Conservation (phyloP, 2,888 invertebrate genomes). For the Oscheius myriophilus region DNA sequence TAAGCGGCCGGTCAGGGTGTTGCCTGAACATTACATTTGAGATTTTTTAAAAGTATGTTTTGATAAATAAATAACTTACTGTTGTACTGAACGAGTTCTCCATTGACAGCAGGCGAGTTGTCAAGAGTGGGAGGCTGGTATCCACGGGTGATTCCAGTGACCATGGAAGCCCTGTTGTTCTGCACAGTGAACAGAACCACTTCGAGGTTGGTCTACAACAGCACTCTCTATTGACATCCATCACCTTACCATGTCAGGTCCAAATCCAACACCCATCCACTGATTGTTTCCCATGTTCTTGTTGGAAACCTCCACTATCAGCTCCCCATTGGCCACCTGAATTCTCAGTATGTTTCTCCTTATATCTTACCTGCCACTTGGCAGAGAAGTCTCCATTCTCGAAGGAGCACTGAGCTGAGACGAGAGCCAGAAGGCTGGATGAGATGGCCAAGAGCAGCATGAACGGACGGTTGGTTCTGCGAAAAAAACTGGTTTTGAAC, state of each 20-base stretch:
- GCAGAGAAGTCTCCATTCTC: slow-evolving; percentile 43
- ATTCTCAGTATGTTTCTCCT: neutral
- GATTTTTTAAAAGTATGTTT: no score
- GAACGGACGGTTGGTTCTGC: neutral
- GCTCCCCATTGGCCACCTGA: slow-evolving; percentile 42
- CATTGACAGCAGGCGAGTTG: slow-evolving; percentile 33
- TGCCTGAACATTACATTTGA: slow-evolving; percentile 37
- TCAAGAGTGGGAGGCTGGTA: slow-evolving; percentile 46
- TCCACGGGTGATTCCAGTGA: slow-evolving; percentile 42
- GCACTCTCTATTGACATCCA: neutral
- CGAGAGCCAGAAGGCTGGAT: neutral
- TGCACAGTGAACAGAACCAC: slow-evolving; percentile 43
- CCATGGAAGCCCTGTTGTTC: slow-evolving; percentile 36
- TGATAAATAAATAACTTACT: slow-evolving; percentile 35
- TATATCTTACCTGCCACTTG: slow-evolving; percentile 41
- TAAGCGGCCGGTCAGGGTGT: slow-evolving; percentile 43
- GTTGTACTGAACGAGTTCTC: slow-evolving; percentile 45
- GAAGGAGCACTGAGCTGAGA: slow-evolving; percentile 32
- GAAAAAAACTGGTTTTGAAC: neutral
- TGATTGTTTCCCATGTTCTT: slow-evolving; percentile 55
- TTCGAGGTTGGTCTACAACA: slow-evolving; percentile 38
- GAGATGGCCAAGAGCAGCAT: slow-evolving; percentile 3
- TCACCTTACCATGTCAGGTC: slow-evolving; percentile 38
- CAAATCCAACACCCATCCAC: slow-evolving; percentile 49
- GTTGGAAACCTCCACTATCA: slow-evolving; percentile 46